These are phyloP conservation scores for Lycophotia porphyrea DNA, from an alignment of 2,888 invertebrate species.

Conservation along the genomic window DNA sequence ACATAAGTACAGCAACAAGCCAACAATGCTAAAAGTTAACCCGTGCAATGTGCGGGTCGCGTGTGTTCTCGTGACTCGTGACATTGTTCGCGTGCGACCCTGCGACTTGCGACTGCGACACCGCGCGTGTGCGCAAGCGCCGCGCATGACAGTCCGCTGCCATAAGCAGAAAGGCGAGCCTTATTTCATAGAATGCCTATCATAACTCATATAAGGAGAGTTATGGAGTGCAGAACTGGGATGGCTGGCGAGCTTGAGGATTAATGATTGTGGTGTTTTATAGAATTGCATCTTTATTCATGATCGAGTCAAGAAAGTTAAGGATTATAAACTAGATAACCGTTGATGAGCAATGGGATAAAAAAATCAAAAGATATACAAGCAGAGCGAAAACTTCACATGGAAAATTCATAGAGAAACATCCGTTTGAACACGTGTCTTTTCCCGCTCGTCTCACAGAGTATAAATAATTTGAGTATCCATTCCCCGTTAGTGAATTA, in stretches of 20 bases:
- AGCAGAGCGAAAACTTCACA: not conserved
- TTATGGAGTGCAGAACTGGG: conserved; percentile 27
- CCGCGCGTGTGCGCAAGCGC: conserved; percentile 54
- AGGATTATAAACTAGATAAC: not conserved
- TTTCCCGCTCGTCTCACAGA: not conserved
- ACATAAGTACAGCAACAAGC: conserved; percentile 21
- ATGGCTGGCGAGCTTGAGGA: conserved; percentile 4
- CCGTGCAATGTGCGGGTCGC: conserved; percentile 48
- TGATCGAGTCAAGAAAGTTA: conserved; percentile 9
- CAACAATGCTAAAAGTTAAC: conserved; percentile 42
- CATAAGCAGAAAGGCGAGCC: conserved; percentile 36
- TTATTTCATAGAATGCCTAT: conserved; percentile 39
- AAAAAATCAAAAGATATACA: not conserved
- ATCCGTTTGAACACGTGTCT: not conserved
- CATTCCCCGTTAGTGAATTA: not conserved
- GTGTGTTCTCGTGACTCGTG: conserved; percentile 53
- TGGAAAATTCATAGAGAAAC: not conserved
- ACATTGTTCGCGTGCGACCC: conserved; percentile 70
- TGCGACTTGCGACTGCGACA: conserved; percentile 21
- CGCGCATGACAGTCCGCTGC: conserved; percentile 52
- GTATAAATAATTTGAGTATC: not conserved
- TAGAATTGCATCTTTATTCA: conserved; percentile 34
- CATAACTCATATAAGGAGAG: conserved; percentile 43
- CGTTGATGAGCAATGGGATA: not conserved
- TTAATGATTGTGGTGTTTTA: conserved; percentile 27